Evolutionary conservation across 2,797 vertebrate species (phyloP).

Genomic region (Philypnodon macrostomus): DNA sequence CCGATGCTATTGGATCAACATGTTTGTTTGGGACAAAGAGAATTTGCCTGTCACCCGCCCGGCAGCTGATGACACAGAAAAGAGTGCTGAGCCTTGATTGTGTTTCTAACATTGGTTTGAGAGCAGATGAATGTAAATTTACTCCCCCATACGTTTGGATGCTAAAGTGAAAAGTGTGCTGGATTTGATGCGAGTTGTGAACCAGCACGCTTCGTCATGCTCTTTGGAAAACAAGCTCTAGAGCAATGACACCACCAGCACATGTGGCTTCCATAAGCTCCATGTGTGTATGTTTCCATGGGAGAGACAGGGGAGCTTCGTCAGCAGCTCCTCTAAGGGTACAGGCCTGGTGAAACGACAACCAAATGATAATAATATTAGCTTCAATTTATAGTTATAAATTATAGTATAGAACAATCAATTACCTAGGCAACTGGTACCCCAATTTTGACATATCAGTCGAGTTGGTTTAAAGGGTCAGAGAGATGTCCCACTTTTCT

Average conservation of each 20-base stretch:
- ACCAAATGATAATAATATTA: too few species aligned
- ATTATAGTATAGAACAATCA: too few species aligned
- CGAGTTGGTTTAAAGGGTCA: constrained; percentile 36
- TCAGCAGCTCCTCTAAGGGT: constrained; percentile 7
- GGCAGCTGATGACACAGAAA: constrained; percentile 27
- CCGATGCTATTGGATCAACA: constrained; percentile 42
- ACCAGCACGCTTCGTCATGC: constrained; percentile 13
- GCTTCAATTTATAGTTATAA: too few species aligned
- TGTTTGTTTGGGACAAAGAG: constrained; percentile 39
- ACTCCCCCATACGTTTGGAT: constrained; percentile 13
- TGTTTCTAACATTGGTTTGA: constrained; percentile 17
- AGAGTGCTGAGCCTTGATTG: constrained; percentile 2
- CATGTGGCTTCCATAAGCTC: constrained; percentile 44
- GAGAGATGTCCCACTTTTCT: constrained; percentile 14
- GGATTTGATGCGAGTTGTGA: constrained; percentile 22
- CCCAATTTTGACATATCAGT: constrained; percentile 26
- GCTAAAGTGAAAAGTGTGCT: constrained; percentile 9
- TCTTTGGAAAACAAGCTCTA: constrained; percentile 32
- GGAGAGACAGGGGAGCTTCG: constrained; percentile 24
- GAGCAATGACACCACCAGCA: constrained; percentile 29
- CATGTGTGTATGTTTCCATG: constrained; percentile 36
- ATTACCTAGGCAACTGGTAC: too few species aligned
- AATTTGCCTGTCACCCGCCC: constrained; percentile 14
- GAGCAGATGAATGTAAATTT: constrained; percentile 13
- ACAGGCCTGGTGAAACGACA: constrained; percentile 24